Base-by-base conservation (phyloP, 2,113 vertebrate genomes). In the Caranx melampygus region DNA sequence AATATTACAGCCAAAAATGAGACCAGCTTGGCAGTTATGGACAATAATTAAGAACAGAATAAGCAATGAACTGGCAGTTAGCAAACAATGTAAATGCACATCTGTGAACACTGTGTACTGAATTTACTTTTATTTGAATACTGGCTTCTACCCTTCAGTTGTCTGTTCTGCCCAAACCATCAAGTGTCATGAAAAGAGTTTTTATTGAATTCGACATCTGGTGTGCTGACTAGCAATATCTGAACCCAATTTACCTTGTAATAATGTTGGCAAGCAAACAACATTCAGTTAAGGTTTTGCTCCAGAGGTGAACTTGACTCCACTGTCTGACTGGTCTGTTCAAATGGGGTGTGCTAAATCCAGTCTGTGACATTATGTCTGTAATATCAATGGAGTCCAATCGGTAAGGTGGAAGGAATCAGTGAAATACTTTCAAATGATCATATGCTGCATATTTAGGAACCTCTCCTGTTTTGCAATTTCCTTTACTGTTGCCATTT, bases 121-220 rank as follows among this genome's bases (percentile, higher is more conserved):
- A 81, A 89, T 84, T 83, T 68, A 40, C 77, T 83, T 87, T 74
- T 57, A 92, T 93, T 90, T 85, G 31, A 87, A 89, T 78, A 74
- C 71, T 90, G 88, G 88, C 77, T 81, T 72, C 75, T 72, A 72
- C 72, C 58, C 59, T 69, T 83, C 63, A 71, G 75, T 72, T 64
- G 61, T 85, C 83, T 81, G 70, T 58, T 84, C 72, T 76, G 75
- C 61, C 40, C 78, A 75, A 62, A 66, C 72, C 59, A 68, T 92
- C 87, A 89, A 86, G 73, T 89, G 83, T 83, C 85, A 88, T 65
- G 69, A 87, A 85, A 63, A 86, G 52, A 54, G 79, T 83, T 83
- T 82, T 78, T 74, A 91, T 85, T 72, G 70, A 87, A 87, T 87
- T 79, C 33, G 63, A 89, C 93, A 95, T 93, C 91, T 95, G 94